Conservation (phyloP, 1,140 invertebrate species). For the Drosophila trapezifrons region DNA sequence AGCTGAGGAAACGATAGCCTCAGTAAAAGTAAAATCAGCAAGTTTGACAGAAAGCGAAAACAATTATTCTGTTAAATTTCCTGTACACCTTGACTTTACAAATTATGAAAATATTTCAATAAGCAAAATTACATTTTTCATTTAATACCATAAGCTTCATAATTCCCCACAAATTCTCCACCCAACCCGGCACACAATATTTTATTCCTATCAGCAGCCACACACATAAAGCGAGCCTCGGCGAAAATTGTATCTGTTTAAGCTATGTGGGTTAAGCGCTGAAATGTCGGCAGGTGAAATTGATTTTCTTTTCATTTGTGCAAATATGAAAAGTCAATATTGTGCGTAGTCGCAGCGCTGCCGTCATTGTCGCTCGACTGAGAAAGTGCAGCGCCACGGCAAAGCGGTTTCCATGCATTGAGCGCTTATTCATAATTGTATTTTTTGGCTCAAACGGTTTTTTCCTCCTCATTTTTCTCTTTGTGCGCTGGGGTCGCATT, state of each 20-base stretch:
- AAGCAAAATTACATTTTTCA: background rate
- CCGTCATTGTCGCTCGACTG: slow-evolving; percentile 43
- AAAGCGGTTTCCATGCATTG: slow-evolving; percentile 40
- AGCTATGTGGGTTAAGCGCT: slow-evolving; percentile 75
- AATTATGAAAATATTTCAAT: background rate
- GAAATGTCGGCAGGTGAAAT: slow-evolving; percentile 83
- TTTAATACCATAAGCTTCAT: background rate
- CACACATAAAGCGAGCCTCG: slow-evolving; percentile 28
- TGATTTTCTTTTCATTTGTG: slow-evolving; percentile 84
- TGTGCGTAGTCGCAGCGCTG: slow-evolving; percentile 57
- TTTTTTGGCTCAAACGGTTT: slow-evolving; percentile 24
- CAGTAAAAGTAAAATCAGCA: background rate
- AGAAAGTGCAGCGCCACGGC: slow-evolving; percentile 73
- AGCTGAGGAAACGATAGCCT: background rate
- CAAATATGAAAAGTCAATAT: slow-evolving; percentile 84
- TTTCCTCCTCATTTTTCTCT: slow-evolving; percentile 3
- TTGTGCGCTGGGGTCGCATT: slow-evolving; percentile 22
- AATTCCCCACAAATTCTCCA: background rate
- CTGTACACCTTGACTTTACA: too few relatives aligned
- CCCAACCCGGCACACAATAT: background rate
- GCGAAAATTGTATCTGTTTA: slow-evolving; percentile 40
- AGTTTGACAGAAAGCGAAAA: too few relatives aligned
- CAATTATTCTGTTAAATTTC: background rate
- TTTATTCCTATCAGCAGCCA: background rate
- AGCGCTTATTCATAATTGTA: slow-evolving; percentile 25